phyloP scores from a whole-genome alignment of 2,888 invertebrate species.

The Diadromus collaris region DNA sequence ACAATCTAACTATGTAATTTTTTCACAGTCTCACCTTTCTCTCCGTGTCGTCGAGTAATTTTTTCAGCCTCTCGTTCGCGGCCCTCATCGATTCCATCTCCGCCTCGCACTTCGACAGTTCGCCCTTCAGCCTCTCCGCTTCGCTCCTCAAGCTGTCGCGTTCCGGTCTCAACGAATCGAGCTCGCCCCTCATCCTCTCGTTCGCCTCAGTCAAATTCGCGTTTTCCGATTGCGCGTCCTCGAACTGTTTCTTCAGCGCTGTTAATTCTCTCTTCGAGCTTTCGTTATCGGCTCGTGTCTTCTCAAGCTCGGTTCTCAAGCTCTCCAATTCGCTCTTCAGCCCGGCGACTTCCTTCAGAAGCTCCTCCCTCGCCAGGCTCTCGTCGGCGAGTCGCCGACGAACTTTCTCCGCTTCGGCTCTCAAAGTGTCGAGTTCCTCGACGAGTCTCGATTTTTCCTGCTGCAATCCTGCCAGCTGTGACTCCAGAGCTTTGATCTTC shows the following conservation, averaged over 20 bases:
- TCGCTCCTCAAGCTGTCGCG: slow-evolving; percentile 46
- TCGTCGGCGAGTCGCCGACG: slow-evolving; percentile 46
- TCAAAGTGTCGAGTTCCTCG: slow-evolving; percentile 54
- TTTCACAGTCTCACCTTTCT: no score
- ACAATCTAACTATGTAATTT: no score
- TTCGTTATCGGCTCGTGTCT: slow-evolving; percentile 52
- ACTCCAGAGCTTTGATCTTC: slow-evolving; percentile 42
- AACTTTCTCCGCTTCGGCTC: slow-evolving; percentile 46
- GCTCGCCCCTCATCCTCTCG: slow-evolving; percentile 31
- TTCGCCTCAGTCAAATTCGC: slow-evolving; percentile 31
- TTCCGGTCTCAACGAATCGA: slow-evolving; percentile 46
- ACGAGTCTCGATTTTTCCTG: slow-evolving; percentile 53
- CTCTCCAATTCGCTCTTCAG: slow-evolving; percentile 55
- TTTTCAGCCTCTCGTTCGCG: slow-evolving; percentile 52
- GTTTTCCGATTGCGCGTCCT: slow-evolving; percentile 37
- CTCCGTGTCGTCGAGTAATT: slow-evolving; percentile 50
- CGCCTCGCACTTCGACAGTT: slow-evolving; percentile 15
- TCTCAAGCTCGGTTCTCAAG: slow-evolving; percentile 55
- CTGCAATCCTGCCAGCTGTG: slow-evolving; percentile 48
- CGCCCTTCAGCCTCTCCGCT: slow-evolving; percentile 32
- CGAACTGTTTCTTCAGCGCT: slow-evolving; percentile 59
- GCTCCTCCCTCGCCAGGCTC: slow-evolving; percentile 57
- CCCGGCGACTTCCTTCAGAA: slow-evolving; percentile 45
- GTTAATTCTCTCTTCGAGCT: slow-evolving; percentile 58
- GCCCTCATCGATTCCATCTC: slow-evolving; percentile 35